A percentile compares a stretch with the other conserved stretches of the same genome.
These are phyloP conservation scores for Agrotis puta DNA, from an alignment of 2,888 invertebrate genomes.

Conservation along the genomic window DNA sequence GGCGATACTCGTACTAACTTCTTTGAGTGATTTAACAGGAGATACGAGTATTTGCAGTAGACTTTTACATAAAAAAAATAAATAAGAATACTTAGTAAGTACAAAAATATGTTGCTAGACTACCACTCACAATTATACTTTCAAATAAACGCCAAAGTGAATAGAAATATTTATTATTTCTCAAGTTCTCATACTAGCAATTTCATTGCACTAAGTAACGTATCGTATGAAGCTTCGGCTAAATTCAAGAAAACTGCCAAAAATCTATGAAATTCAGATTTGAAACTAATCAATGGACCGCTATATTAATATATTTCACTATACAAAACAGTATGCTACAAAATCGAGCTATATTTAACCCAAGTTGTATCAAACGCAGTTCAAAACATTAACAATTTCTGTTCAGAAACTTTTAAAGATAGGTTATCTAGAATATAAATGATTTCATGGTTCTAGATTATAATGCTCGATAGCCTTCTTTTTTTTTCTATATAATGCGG, in stretches of 20 bases:
- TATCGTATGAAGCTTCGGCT: no score
- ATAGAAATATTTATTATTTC: background rate
- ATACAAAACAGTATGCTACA: background rate
- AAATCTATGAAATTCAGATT: background rate
- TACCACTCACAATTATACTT: no score
- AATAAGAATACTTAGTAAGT: no score
- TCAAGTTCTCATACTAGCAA: background rate
- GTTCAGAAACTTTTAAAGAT: conserved; percentile 18
- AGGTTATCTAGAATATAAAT: conserved; percentile 42
- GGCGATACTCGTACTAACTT: no score
- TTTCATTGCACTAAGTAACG: background rate
- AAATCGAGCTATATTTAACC: background rate
- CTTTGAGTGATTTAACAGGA: no score
- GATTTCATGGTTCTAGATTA: conserved; percentile 44
- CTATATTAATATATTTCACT: background rate
- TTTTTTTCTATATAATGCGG: conserved; percentile 41
- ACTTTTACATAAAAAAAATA: no score
- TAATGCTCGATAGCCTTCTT: conserved; percentile 32
- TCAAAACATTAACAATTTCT: conserved; percentile 2
- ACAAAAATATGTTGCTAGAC: no score
- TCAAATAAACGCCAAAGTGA: no score
- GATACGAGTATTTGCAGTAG: no score
- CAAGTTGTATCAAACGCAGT: background rate
- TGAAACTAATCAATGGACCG: background rate
- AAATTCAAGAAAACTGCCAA: background rate